These are phyloP conservation scores for Nyctibius bracteatus DNA, from an alignment of 2,113 vertebrate species.

Conservation along the genomic window DNA sequence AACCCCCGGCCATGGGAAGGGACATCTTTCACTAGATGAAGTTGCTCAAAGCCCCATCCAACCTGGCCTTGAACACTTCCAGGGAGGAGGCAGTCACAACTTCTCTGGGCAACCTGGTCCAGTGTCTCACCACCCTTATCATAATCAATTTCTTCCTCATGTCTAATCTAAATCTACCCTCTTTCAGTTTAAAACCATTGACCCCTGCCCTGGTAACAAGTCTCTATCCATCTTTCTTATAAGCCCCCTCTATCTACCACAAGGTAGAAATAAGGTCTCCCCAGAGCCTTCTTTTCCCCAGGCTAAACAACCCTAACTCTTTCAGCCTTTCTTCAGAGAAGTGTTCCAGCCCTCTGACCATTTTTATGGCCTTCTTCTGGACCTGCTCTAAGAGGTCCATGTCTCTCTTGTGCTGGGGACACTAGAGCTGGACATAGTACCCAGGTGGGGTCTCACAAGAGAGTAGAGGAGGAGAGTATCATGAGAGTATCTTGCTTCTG, in stretches of 20 bases:
- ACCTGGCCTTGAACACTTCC: too few relatives aligned
- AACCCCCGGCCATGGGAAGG: not conserved
- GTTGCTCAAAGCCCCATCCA: not conserved
- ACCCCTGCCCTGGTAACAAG: not conserved
- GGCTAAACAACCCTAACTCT: not conserved
- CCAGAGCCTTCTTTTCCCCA: not conserved
- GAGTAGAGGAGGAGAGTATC: not conserved
- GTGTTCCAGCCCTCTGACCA: not conserved
- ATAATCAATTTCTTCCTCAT: too few relatives aligned
- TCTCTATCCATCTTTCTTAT: not conserved
- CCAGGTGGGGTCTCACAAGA: not conserved
- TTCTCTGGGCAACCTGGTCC: too few relatives aligned
- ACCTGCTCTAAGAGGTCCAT: not conserved
- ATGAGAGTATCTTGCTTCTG: not conserved
- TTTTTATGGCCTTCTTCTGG: not conserved
- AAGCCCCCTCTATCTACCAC: fast-evolving
- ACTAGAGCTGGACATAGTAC: not conserved
- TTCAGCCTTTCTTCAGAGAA: not conserved
- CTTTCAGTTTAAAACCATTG: too few relatives aligned
- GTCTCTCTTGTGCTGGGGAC: not conserved
- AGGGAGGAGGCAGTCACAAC: too few relatives aligned
- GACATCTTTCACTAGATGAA: not conserved
- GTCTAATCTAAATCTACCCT: too few relatives aligned
- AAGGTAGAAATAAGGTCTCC: not conserved
- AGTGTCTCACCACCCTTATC: too few relatives aligned